These are phyloP conservation scores for Myioborus melanocephalus DNA, from an alignment of 2,797 vertebrate species.

Conservation along the genomic window DNA sequence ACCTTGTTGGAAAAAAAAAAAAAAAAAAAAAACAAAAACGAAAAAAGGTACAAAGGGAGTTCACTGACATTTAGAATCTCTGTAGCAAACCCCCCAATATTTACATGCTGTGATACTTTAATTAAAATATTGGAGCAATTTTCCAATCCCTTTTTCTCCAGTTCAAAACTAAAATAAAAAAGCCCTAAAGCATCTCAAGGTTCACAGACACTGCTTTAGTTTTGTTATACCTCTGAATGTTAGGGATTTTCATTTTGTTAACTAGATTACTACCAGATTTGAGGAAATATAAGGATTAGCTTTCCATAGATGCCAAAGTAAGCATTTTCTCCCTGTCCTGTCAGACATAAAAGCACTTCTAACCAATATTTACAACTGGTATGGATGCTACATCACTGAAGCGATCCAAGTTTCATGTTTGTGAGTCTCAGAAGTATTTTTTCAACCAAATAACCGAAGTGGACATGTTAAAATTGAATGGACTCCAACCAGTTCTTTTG, in stretches of 20 bases:
- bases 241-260: neutral
- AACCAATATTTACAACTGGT: neutral
- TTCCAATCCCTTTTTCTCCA: neutral
- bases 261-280: neutral
- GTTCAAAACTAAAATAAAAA: constrained; percentile 10
- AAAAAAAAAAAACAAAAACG: no score
- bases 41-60: neutral
- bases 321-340: neutral
- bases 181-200: neutral
- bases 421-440: neutral
- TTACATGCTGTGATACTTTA: neutral
- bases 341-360: neutral
- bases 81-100: neutral
- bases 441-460: neutral
- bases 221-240: neutral
- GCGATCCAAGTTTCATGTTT: neutral
- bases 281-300: neutral
- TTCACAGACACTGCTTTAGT: neutral
- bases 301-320: neutral
- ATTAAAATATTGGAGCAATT: neutral
- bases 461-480: neutral
- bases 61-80: constrained; percentile 15
- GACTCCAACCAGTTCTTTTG: neutral
- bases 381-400: neutral
- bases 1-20: neutral